phyloP scores from a whole-genome alignment of 2,888 invertebrate species.

The Drosophila subquinaria region DNA sequence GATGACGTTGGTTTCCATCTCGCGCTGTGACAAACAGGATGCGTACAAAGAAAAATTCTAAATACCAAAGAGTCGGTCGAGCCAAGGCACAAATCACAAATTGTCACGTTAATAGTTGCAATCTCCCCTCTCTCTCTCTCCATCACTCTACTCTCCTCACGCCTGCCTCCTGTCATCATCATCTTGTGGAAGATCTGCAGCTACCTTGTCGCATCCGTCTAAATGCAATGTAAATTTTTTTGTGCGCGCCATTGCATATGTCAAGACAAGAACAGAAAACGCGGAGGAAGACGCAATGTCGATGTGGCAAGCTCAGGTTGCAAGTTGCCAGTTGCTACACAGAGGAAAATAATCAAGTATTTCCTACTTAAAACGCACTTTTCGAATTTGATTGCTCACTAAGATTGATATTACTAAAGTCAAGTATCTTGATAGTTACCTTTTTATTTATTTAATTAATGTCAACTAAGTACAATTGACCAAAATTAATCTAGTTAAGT shows the following conservation, averaged over 20 bases:
- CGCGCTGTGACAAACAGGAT: slow-evolving; percentile 66
- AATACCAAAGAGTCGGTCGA: slow-evolving; percentile 69
- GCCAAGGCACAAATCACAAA: slow-evolving; percentile 79
- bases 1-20: slow-evolving; percentile 41
- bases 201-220: slow-evolving; percentile 70
- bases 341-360: background rate
- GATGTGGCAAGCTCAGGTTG: slow-evolving; percentile 27
- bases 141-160: slow-evolving; percentile 16
- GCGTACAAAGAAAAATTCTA: slow-evolving; percentile 76
- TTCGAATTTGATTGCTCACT: no score
- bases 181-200: slow-evolving; percentile 39
- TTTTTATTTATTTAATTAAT: no score
- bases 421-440: no score
- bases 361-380: no score
- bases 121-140: background rate
- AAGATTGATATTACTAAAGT: no score
- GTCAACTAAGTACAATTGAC: no score
- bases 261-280: slow-evolving; percentile 63
- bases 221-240: slow-evolving; percentile 82
- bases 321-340: slow-evolving; percentile 1
- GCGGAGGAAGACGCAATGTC: slow-evolving; percentile 19
- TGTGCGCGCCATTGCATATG: slow-evolving; percentile 76
- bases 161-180: slow-evolving; percentile 24
- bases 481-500: no score
- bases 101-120: slow-evolving; percentile 80